phyloP scores from a whole-genome alignment of 2,888 invertebrate species.

The Drosophila phalerata region DNA sequence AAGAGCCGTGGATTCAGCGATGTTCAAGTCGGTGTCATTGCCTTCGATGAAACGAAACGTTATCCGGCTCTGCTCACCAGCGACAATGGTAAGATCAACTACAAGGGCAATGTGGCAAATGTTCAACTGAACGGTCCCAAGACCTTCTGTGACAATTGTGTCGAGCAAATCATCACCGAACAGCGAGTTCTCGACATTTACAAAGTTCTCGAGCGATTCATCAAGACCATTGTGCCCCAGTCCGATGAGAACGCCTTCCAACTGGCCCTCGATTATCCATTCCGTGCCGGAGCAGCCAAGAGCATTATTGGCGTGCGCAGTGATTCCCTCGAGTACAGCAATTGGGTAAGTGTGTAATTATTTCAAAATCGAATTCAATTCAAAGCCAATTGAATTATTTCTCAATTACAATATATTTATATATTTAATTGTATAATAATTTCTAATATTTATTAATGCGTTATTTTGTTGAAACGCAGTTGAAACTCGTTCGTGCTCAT shows the following conservation, averaged over 20 bases:
- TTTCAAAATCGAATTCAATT: too few species aligned
- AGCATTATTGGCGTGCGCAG: conserved; percentile 89
- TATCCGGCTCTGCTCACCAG: conserved; percentile 88
- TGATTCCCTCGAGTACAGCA: conserved; percentile 87
- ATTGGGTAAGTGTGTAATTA: conserved; percentile 69
- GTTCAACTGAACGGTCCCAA: conserved; percentile 83
- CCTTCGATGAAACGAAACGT: conserved; percentile 87
- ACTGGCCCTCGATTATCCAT: conserved; percentile 89
- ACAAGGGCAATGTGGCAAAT: conserved; percentile 86
- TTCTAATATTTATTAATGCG: neutral
- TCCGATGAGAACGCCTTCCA: conserved; percentile 88
- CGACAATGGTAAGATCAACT: conserved; percentile 86
- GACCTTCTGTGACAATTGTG: conserved; percentile 65
- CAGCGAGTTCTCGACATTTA: conserved; percentile 70
- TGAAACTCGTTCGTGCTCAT: conserved; percentile 76
- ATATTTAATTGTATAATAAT: too few species aligned
- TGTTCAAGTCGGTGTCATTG: conserved; percentile 87
- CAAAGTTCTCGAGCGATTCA: conserved; percentile 70
- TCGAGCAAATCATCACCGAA: conserved; percentile 70
- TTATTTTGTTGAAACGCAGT: conserved; percentile 57
- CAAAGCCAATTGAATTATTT: too few species aligned
- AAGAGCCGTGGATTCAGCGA: conserved; percentile 86
- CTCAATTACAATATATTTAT: too few species aligned
- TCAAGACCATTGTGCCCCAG: conserved; percentile 71
- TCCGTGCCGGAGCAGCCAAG: conserved; percentile 91